phyloP scores from a whole-genome alignment of 2,113 vertebrate genomes.

The Heterotis niloticus region DNA sequence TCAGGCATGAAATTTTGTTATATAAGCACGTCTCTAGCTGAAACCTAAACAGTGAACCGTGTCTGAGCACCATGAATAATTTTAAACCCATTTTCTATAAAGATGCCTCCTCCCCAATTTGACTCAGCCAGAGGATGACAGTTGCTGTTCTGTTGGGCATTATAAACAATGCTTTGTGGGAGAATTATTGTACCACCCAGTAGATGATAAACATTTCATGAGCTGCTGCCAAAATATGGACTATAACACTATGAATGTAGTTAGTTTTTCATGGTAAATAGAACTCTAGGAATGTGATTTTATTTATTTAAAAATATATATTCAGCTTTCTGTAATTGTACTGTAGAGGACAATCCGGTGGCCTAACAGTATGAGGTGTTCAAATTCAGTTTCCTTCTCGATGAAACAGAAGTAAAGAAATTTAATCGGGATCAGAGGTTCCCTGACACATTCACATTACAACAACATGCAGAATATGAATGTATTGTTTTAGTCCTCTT shows the following conservation, averaged over 20 bases:
- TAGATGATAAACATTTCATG: not conserved
- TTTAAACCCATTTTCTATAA: constrained; percentile 5
- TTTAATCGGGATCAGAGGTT: constrained; percentile 32
- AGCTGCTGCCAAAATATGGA: constrained; percentile 8
- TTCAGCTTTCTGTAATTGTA: constrained; percentile 5
- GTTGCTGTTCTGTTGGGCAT: not conserved
- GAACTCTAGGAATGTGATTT: not conserved
- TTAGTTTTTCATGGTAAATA: not conserved
- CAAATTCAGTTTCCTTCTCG: not conserved
- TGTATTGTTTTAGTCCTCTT: constrained; percentile 32
- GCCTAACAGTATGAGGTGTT: not conserved
- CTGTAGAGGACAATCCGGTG: constrained; percentile 1
- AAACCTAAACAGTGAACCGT: constrained; percentile 12
- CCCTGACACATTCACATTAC: constrained; percentile 28
- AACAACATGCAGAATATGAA: constrained; percentile 29
- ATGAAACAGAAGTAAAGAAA: not conserved
- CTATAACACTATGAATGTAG: constrained; percentile 11
- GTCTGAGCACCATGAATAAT: constrained; percentile 3
- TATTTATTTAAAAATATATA: not conserved
- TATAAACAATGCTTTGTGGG: not conserved
- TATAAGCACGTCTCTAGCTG: not conserved
- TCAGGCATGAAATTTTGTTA: constrained; percentile 21
- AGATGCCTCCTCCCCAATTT: not conserved
- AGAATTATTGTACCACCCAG: too few species aligned
- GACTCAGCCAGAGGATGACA: not conserved